Evolutionary conservation across 2,113 vertebrate species (phyloP).

Genomic region (Triplophysa dalaica): DNA sequence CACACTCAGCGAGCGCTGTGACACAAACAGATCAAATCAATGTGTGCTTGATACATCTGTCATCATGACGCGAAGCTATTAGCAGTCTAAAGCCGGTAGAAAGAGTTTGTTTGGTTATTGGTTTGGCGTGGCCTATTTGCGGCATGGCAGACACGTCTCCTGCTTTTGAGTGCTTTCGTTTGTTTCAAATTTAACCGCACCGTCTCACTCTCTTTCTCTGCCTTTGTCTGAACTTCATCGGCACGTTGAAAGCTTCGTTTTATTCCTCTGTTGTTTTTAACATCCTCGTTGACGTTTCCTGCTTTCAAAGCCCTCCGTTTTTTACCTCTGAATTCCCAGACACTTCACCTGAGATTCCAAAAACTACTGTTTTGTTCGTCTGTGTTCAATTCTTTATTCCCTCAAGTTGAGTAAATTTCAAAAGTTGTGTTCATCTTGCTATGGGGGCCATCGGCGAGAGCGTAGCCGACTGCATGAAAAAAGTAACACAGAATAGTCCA

Average conservation of each 20-base stretch:
- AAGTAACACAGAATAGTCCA: constrained; percentile 7
- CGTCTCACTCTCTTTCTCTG: constrained; percentile 23
- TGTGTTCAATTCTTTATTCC: constrained; percentile 60
- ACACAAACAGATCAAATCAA: constrained; percentile 11
- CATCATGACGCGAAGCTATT: constrained; percentile 22
- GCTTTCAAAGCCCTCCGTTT: constrained; percentile 57
- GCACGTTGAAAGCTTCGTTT: constrained; percentile 50
- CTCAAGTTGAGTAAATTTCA: constrained; percentile 60
- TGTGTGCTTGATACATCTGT: constrained; percentile 13
- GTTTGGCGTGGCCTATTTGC: background rate
- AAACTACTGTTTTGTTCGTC: constrained; percentile 44
- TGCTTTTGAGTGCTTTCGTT: constrained; percentile 11
- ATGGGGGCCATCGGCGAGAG: constrained; percentile 28
- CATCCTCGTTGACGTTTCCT: constrained; percentile 50
- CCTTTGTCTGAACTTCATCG: constrained; percentile 42
- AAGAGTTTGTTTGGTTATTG: background rate
- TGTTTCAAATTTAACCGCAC: constrained; percentile 25
- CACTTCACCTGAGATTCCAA: constrained; percentile 40
- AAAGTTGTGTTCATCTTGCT: constrained; percentile 60
- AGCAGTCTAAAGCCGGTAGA: background rate
- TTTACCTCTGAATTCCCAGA: constrained; percentile 50
- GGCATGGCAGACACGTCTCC: background rate
- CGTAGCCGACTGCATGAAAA: constrained; percentile 22
- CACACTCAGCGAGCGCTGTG: background rate
- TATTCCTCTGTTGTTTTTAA: constrained; percentile 42